Evolutionary conservation across 2,113 vertebrate genomes (phyloP).

Genomic region (Passer domesticus): DNA sequence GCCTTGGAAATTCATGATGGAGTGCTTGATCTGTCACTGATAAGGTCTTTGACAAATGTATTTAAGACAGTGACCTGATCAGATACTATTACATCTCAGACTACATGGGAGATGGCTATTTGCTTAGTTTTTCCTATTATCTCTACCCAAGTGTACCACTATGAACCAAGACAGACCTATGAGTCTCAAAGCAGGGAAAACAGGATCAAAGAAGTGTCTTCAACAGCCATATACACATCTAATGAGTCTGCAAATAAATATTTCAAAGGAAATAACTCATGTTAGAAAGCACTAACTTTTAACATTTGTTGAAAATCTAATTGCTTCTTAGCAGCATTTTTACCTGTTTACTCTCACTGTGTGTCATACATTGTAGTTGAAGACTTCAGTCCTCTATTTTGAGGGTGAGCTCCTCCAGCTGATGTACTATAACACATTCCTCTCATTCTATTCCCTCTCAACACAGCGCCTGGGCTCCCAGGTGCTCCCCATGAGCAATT

Average conservation of each 20-base stretch:
- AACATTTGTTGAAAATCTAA: background rate
- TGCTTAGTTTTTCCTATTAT: background rate
- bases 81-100: background rate
- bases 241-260: background rate
- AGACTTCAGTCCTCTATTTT: background rate
- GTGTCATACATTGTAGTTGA: accelerated
- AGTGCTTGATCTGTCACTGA: background rate
- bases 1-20: background rate
- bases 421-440: background rate
- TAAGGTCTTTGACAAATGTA: background rate
- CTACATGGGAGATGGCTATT: background rate
- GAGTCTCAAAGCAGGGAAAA: background rate
- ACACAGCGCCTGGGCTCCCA: background rate
- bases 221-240: background rate
- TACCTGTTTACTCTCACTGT: background rate
- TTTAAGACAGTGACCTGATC: background rate
- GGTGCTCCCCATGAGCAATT: background rate
- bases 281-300: background rate
- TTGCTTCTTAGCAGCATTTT: background rate
- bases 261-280: background rate
- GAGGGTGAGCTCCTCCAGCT: background rate
- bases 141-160: background rate
- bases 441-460: background rate
- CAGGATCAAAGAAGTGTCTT: background rate
- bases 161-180: background rate